Conservation (phyloP, 2,797 vertebrate genomes). For the Xenopus petersii region DNA sequence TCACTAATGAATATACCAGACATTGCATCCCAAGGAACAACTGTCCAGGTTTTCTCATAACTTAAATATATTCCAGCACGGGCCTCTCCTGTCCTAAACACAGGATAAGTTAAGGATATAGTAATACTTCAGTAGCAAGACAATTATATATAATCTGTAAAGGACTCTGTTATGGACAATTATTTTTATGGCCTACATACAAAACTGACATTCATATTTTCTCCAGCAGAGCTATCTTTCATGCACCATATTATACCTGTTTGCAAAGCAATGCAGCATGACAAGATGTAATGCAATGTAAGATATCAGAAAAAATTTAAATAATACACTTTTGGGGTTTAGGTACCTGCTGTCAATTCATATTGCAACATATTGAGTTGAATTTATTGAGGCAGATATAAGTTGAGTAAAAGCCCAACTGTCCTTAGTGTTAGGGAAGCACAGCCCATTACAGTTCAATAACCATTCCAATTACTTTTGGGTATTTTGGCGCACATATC, state of each 20-base stretch:
- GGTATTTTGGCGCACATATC: slow-evolving; percentile 63
- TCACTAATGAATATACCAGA: no score
- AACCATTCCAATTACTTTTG: slow-evolving; percentile 69
- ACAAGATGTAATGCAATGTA: slow-evolving; percentile 71
- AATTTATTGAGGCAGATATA: slow-evolving; percentile 67
- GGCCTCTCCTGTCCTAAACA: no score
- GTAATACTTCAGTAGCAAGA: no score
- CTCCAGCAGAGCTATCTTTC: slow-evolving; percentile 50
- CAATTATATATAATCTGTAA: no score
- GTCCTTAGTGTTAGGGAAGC: slow-evolving; percentile 60
- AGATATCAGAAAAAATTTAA: slow-evolving; percentile 73
- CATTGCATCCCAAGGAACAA: no score
- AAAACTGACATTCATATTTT: no score
- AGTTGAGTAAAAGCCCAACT: slow-evolving; percentile 61
- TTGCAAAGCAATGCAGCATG: slow-evolving; percentile 62
- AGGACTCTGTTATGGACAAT: no score
- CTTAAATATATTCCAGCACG: no score
- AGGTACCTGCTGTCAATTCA: slow-evolving; percentile 71
- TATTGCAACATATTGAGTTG: slow-evolving; percentile 59
- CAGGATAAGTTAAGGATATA: no score
- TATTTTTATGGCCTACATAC: no score
- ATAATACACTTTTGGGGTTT: slow-evolving; percentile 71
- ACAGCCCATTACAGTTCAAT: slow-evolving; percentile 60
- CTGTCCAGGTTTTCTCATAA: no score
- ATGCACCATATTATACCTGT: slow-evolving; percentile 59